Percentiles rank a stretch among this genome's conserved stretches.
phyloP scores from a whole-genome alignment of 2,888 invertebrate species.

The Synanthedon andrenaeformis region DNA sequence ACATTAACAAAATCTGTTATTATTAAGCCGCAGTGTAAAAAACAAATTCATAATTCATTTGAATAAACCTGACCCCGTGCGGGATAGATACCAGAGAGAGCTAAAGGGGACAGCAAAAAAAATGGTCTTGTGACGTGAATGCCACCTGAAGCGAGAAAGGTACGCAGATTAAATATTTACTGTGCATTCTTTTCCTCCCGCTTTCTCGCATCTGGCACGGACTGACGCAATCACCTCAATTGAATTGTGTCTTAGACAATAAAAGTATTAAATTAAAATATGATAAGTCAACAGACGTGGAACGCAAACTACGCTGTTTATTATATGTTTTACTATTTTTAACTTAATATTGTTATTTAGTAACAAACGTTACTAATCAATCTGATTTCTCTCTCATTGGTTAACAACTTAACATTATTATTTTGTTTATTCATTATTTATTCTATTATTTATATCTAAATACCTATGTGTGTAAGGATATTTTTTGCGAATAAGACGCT shows the following conservation, averaged over 20 bases:
- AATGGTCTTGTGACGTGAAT: not conserved
- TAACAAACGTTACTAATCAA: too few relatives aligned
- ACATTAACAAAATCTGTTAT: not conserved
- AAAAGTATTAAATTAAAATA: too few relatives aligned
- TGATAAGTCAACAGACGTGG: too few relatives aligned
- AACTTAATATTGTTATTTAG: too few relatives aligned
- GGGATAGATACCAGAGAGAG: not conserved
- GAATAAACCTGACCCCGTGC: not conserved
- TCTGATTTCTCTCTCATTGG: too few relatives aligned
- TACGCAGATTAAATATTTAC: slow-evolving; percentile 9
- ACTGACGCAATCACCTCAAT: not conserved
- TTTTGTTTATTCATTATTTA: too few relatives aligned
- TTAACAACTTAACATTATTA: too few relatives aligned
- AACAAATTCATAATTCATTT: not conserved
- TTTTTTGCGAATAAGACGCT: too few relatives aligned
- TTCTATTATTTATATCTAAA: too few relatives aligned
- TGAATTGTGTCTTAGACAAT: not conserved
- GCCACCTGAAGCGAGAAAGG: slow-evolving; percentile 5
- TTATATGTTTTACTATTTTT: too few relatives aligned
- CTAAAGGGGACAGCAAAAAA: slow-evolving; percentile 1
- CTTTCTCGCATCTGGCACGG: not conserved
- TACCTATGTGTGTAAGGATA: too few relatives aligned
- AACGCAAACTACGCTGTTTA: too few relatives aligned
- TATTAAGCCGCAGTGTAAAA: not conserved
- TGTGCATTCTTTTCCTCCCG: slow-evolving; percentile 2